Conservation (phyloP, 2,113 vertebrate species). For the Python bivittatus region DNA sequence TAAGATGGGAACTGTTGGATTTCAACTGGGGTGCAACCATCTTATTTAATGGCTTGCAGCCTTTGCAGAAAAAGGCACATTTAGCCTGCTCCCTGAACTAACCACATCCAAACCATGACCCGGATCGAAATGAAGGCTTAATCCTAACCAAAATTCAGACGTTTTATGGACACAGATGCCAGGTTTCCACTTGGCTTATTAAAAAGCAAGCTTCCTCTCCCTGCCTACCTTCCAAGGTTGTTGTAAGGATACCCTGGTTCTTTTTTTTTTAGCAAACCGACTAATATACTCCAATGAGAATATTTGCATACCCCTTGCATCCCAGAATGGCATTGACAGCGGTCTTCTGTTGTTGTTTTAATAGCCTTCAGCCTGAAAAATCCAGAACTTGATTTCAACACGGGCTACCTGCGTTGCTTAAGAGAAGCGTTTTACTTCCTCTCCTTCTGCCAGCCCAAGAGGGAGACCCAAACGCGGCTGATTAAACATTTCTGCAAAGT, state of each 20-base stretch:
- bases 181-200: too few relatives aligned
- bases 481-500: conserved; percentile 69
- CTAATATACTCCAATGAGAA: background rate
- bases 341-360: background rate
- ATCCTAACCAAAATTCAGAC: too few relatives aligned
- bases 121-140: too few relatives aligned
- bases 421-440: conserved; percentile 80
- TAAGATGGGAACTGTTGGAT: too few relatives aligned
- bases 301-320: background rate
- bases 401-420: conserved; percentile 79
- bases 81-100: too few relatives aligned
- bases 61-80: too few relatives aligned
- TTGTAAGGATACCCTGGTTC: background rate
- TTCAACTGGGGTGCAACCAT: too few relatives aligned
- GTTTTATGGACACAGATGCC: too few relatives aligned
- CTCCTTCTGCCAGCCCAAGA: conserved; percentile 64
- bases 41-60: too few relatives aligned
- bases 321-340: background rate
- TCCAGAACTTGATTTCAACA: conserved; percentile 70
- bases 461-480: conserved; percentile 62
- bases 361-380: conserved; percentile 34
- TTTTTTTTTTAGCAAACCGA: background rate
- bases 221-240: background rate
- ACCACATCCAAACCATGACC: too few relatives aligned
- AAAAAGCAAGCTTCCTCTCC: background rate